These are phyloP conservation scores for Pampusana beccarii DNA, from an alignment of 2,113 vertebrate genomes.

Conservation along the genomic window DNA sequence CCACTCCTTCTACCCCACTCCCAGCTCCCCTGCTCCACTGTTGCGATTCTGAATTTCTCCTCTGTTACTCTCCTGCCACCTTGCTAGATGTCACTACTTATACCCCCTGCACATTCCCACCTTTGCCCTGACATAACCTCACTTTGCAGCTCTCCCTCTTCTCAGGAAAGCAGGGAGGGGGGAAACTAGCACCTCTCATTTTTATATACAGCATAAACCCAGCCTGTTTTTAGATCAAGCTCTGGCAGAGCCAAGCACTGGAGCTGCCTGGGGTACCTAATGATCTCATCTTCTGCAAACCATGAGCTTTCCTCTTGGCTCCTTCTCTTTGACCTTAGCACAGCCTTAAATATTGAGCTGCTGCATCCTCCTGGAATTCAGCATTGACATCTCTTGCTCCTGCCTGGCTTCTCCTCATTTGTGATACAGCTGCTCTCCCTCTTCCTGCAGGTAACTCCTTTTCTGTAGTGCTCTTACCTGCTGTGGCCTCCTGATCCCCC, in stretches of 20 bases:
- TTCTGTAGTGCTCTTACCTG: neutral
- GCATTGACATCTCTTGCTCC: neutral
- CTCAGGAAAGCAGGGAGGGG: neutral
- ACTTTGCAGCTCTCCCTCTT: neutral
- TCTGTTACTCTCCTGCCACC: neutral
- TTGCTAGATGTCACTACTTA: neutral
- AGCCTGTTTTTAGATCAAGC: conserved; percentile 20
- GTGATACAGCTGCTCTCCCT: neutral
- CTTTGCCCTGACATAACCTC: neutral
- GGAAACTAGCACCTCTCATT: neutral
- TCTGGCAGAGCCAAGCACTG: neutral
- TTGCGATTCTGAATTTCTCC: neutral
- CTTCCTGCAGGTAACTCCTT: neutral
- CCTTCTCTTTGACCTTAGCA: neutral
- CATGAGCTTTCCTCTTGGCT: conserved; percentile 27
- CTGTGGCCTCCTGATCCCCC: neutral
- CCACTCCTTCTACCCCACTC: neutral
- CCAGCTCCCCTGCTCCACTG: neutral
- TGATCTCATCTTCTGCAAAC: conserved; percentile 45
- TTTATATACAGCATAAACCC: neutral
- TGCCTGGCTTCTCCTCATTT: neutral
- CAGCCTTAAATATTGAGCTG: neutral
- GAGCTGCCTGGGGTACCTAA: conserved; percentile 36
- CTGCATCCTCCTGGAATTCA: conserved; percentile 40
- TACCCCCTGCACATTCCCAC: neutral